phyloP scores from a whole-genome alignment of 2,797 vertebrate species.

The Cossypha niveicapilla region DNA sequence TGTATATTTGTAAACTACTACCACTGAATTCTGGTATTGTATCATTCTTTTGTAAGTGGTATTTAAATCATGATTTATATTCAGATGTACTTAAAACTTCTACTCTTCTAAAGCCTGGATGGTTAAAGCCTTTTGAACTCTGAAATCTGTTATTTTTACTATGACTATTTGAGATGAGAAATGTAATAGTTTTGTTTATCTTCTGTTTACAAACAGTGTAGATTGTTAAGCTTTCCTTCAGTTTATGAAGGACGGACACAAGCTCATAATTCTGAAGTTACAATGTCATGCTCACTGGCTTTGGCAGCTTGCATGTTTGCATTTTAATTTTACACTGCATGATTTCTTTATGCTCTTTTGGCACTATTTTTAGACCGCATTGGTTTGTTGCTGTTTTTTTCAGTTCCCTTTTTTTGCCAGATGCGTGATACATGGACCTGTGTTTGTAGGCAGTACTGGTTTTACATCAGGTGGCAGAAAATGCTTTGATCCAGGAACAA shows the following conservation, averaged over 20 bases:
- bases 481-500: background rate
- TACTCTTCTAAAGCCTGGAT: background rate
- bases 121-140: background rate
- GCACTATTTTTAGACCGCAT: background rate
- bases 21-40: slow-evolving; percentile 1
- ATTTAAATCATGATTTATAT: background rate
- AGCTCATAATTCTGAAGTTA: background rate
- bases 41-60: slow-evolving; percentile 1
- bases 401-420: background rate
- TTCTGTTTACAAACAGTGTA: background rate
- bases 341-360: slow-evolving; percentile 27
- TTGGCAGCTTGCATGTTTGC: slow-evolving; percentile 22
- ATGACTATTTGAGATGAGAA: background rate
- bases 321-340: background rate
- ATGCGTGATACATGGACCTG: background rate
- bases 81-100: background rate
- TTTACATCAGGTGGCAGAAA: background rate
- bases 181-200: background rate
- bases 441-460: background rate
- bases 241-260: background rate
- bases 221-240: background rate
- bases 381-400: background rate
- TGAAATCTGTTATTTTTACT: background rate
- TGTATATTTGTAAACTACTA: slow-evolving; percentile 62
- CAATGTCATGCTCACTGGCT: background rate